phyloP scores from a whole-genome alignment of 2,888 invertebrate species.

The Caprella mutica region DNA sequence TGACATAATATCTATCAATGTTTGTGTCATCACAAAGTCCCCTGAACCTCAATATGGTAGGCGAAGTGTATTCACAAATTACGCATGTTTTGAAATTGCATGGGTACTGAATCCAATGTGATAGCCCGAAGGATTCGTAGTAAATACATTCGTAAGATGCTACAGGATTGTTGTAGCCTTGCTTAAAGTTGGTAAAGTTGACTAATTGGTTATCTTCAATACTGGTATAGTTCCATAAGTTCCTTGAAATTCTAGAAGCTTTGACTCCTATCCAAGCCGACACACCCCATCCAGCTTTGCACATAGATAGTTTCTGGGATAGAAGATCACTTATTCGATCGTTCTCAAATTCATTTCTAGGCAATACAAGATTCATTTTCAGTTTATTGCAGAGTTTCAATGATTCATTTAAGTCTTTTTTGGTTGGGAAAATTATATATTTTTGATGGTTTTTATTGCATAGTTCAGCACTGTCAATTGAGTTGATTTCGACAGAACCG shows the following conservation, averaged over 20 bases:
- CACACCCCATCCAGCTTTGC: slow-evolving; percentile 18
- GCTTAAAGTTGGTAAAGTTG: slow-evolving; percentile 20
- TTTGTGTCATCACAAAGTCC: slow-evolving; percentile 19
- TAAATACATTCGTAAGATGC: slow-evolving; percentile 13
- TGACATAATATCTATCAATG: slow-evolving; percentile 18
- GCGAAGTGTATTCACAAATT: slow-evolving; percentile 18
- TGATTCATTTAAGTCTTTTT: slow-evolving; percentile 13
- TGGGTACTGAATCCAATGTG: slow-evolving; percentile 21
- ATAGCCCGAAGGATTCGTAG: slow-evolving; percentile 12
- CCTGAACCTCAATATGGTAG: slow-evolving; percentile 13
- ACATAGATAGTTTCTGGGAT: background rate
- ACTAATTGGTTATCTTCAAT: slow-evolving; percentile 11
- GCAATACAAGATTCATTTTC: slow-evolving; percentile 18
- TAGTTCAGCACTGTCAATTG: background rate
- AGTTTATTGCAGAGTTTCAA: slow-evolving; percentile 22
- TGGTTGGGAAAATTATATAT: slow-evolving; percentile 22
- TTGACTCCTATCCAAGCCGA: slow-evolving; percentile 22
- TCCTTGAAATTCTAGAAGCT: background rate
- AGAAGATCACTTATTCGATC: background rate
- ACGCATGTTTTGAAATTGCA: slow-evolving; percentile 22
- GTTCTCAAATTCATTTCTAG: slow-evolving; percentile 21
- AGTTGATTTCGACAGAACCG: slow-evolving; percentile 2
- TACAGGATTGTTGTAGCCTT: slow-evolving; percentile 8
- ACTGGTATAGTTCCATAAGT: slow-evolving; percentile 9
- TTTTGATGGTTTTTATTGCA: slow-evolving; percentile 1